A percentile compares a stretch with the other conserved stretches of the same genome.
These are phyloP conservation scores for Drosophila arawakana DNA, from an alignment of 1,140 invertebrate species.

Conservation along the genomic window DNA sequence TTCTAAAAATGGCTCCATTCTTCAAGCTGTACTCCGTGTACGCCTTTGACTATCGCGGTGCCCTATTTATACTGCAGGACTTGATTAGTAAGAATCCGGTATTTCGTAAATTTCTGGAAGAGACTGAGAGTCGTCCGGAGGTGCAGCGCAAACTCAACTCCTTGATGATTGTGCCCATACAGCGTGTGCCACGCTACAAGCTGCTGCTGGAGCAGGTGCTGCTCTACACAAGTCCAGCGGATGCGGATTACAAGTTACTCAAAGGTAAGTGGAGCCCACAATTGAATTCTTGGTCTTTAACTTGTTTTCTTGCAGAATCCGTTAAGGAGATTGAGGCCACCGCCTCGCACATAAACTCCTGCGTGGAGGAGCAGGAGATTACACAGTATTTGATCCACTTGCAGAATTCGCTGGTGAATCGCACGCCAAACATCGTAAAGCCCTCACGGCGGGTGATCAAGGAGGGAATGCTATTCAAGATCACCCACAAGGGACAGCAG, in stretches of 20 bases:
- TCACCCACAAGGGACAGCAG: slow-evolving; percentile 85
- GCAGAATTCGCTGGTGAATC: slow-evolving; percentile 87
- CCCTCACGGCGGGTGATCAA: slow-evolving; percentile 89
- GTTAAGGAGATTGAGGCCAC: slow-evolving; percentile 88
- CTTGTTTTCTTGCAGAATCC: slow-evolving; percentile 85
- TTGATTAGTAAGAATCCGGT: slow-evolving; percentile 86
- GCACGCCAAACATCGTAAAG: slow-evolving; percentile 88
- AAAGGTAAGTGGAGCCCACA: slow-evolving; percentile 68
- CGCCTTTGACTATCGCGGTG: slow-evolving; percentile 90
- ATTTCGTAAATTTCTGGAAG: slow-evolving; percentile 87
- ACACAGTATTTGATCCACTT: slow-evolving; percentile 88
- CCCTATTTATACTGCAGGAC: slow-evolving; percentile 86
- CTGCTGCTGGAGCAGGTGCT: slow-evolving; percentile 89
- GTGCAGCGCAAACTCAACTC: slow-evolving; percentile 89
- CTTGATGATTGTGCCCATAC: slow-evolving; percentile 90
- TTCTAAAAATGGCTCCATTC: slow-evolving; percentile 90
- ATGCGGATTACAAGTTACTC: slow-evolving; percentile 87
- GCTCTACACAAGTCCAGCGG: slow-evolving; percentile 86
- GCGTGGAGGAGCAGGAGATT: slow-evolving; percentile 90
- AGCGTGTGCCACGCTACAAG: slow-evolving; percentile 91
- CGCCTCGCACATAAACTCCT: slow-evolving; percentile 89
- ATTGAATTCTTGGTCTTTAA: background rate
- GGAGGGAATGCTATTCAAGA: slow-evolving; percentile 89
- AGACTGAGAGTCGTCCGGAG: slow-evolving; percentile 89
- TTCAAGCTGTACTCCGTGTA: slow-evolving; percentile 92